Evolutionary conservation across 1,140 invertebrate genomes (phyloP), one percentile per base, ranked within the genome.

Genomic region (Heliothis subflexa): DNA sequence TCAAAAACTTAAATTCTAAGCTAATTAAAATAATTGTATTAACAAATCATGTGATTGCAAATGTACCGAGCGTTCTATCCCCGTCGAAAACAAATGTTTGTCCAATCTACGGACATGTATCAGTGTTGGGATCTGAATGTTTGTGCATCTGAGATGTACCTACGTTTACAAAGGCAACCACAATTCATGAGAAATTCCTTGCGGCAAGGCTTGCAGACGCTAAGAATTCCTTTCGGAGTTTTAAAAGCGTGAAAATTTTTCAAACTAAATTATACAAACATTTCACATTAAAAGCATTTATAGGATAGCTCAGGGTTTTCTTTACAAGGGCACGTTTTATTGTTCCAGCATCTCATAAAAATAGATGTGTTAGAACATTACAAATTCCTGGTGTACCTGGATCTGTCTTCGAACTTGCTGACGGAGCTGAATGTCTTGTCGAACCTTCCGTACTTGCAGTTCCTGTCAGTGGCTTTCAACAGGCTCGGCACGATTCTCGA

Each of bases 311-410:
- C n/a, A 33, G 33, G 33, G 7, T 40, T 40, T 40, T 40, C 9
- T 9, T 40, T 40, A 25, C 9, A 9, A 40, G 5, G 5, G 33
- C 1, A 45, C 4, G 78, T 59, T 33, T 83, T 80, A n/a, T 50
- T 77, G 57, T 88, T 88, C 12, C 87, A 93, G 92, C 79, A 83
- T 49, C 81, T 93, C 12, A 80, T 70, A 0, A 88, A 93, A 49
- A 93, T 94, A 7, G 88, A 92, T n/a, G 82, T 91, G 9, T 75
- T 94, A 16, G 78, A 90, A 64, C 83, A 93, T 72, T 94, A 91
- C 68, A 93, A 93, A 54, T 94, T 88, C 75, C 74, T 94, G 50
- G 91, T 94, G 2, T 92, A 93, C 61, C 78, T 94, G 62, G 91
- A 94, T 72, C 70, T 94, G 4, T 93, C 92, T 7, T 89, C 89